Base-by-base conservation (phyloP, 1,140 invertebrate species). In the Trichonephila inaurata region DNA sequence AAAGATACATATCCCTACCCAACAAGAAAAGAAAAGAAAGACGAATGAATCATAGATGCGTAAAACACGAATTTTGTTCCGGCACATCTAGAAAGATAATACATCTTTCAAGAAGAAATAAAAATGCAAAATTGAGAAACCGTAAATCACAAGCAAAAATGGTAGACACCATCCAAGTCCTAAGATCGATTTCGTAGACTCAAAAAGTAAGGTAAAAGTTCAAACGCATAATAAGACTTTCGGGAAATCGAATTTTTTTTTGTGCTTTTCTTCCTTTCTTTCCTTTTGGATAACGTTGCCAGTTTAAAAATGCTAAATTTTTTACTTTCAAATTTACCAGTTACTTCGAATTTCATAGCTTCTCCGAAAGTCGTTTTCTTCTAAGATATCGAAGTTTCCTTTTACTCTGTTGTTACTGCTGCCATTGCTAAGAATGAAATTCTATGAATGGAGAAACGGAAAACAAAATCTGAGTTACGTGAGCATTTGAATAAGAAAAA, bases 291-390 rank as follows among this genome's bases (percentile, higher is more conserved):
- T 91, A 82, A 19, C 58, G 88, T 58, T 89, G 8, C 86, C 28
- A 66, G 33, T 60, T 89, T 58, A 58, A 91, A 62, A 91, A 91
- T 91, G 89, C 77, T 40, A 77, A 89, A 77, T 77, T 89, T 77
- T 44, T 62, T 89, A 82, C 89, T 91, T 91, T 89, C 44, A 91
- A 91, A 91, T 91, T 91, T 91, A 91, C 89, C 89, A 91, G 89
- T 91, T 91, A 91, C 89, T 91, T 91, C 89, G 89, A 91, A 91
- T 91, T 91, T 91, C 89, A 91, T 91, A 91, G 89, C 3, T 18
- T 91, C 28, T 81, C 33, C 24, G 89, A 89, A 62, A 33, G 33
- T 72, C 58, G 72, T 91, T 89, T 89, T 77, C 88, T 89, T 58
- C 62, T 88, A 66, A 88, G 18, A 33, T 40, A 77, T 77, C 72